A percentile compares a stretch with the other conserved stretches of the same genome.
Conservation (phyloP, 2,888 invertebrate species). For the Agonopterix alstromeriana region DNA sequence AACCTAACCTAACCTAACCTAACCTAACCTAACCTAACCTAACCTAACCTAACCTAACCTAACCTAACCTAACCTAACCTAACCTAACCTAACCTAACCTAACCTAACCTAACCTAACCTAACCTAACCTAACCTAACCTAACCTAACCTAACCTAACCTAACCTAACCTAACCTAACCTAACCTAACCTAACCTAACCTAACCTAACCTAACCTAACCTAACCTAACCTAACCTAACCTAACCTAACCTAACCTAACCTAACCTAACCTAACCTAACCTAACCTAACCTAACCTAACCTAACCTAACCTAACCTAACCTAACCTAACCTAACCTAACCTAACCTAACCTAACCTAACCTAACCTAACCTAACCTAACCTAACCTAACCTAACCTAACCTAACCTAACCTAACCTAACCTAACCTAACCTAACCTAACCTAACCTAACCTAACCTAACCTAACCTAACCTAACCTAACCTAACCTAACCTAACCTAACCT, state of each 20-base stretch:
- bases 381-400: conserved; percentile 8
- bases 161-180: conserved; percentile 9
- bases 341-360: conserved; percentile 8
- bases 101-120: conserved; percentile 9
- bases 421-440: conserved; percentile 9
- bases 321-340: conserved; percentile 8
- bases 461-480: conserved; percentile 7
- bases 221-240: conserved; percentile 6
- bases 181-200: conserved; percentile 7
- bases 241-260: neutral
- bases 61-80: conserved; percentile 9
- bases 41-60: conserved; percentile 11
- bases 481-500: conserved; percentile 11
- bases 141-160: conserved; percentile 11
- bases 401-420: conserved; percentile 9
- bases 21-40: conserved; percentile 10
- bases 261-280: conserved; percentile 1
- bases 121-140: conserved; percentile 8
- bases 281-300: conserved; percentile 7
- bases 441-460: conserved; percentile 8
- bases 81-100: conserved; percentile 10
- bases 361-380: conserved; percentile 8
- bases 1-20: conserved; percentile 8
- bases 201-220: conserved; percentile 3
- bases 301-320: conserved; percentile 8